These are phyloP conservation scores for Grantiella picta DNA, from an alignment of 2,113 vertebrate genomes.

Conservation along the genomic window DNA sequence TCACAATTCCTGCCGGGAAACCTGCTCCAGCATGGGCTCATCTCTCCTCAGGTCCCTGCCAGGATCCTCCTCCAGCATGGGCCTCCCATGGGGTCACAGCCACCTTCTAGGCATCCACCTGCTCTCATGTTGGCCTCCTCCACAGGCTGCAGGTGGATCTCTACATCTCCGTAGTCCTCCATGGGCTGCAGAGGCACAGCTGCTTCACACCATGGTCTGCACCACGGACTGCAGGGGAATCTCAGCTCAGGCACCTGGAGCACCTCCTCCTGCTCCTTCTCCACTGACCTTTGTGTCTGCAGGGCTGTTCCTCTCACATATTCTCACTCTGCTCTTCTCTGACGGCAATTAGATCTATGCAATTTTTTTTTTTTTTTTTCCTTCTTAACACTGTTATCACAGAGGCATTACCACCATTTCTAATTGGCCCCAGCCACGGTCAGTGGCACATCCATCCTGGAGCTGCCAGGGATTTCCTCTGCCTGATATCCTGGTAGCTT, in stretches of 20 bases:
- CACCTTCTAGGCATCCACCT: background rate
- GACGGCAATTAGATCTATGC: background rate
- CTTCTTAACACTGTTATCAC: background rate
- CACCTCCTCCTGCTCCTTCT: background rate
- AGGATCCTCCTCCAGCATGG: background rate
- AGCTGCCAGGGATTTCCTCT: background rate
- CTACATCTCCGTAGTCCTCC: background rate
- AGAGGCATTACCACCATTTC: background rate
- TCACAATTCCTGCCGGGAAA: background rate
- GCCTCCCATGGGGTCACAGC: fast-evolving
- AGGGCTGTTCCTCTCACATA: background rate
- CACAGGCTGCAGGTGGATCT: background rate
- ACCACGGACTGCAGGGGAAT: background rate
- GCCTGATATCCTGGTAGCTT: background rate
- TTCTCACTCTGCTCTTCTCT: background rate
- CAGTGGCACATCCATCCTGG: background rate
- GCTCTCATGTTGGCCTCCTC: no score
- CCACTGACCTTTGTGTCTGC: background rate
- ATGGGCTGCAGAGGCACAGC: background rate
- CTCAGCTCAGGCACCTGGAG: background rate
- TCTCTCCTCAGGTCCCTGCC: background rate
- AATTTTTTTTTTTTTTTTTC: background rate
- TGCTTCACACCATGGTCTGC: background rate
- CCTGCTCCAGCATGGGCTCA: background rate
- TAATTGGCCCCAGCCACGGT: background rate